Percentiles rank a stretch among this genome's conserved stretches.
phyloP scores from a whole-genome alignment of 2,797 vertebrate genomes.

The Myotis daubentonii region DNA sequence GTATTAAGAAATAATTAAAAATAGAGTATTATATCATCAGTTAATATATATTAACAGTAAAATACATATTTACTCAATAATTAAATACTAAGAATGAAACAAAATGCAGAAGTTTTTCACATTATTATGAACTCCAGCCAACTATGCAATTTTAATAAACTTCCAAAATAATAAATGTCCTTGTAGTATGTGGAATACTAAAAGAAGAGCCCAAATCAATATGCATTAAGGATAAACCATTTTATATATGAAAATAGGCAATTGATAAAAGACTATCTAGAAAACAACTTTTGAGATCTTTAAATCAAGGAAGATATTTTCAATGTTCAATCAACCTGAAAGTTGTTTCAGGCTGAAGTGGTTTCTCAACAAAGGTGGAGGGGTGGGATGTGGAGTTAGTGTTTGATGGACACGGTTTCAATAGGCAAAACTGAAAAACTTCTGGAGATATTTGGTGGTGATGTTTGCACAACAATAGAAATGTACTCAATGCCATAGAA shows the following conservation, averaged over 20 bases:
- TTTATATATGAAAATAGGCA: constrained; percentile 15
- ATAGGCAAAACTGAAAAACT: background rate
- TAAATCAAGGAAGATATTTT: background rate
- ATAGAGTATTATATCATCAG: background rate
- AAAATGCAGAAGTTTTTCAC: background rate
- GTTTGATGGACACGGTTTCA: background rate
- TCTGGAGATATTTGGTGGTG: background rate
- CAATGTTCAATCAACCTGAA: background rate
- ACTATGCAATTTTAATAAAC: constrained; percentile 22
- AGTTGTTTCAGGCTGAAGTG: background rate
- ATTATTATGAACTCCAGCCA: background rate
- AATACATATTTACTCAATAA: background rate
- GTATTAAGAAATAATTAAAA: background rate
- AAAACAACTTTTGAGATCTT: background rate
- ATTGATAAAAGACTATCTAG: background rate
- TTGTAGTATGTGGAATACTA: background rate
- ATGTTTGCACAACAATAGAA: background rate
- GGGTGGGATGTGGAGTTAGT: background rate
- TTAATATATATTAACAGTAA: background rate
- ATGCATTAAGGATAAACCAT: background rate
- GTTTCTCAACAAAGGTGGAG: background rate
- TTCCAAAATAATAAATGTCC: background rate
- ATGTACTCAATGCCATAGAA: background rate
- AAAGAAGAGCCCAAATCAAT: background rate
- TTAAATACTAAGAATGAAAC: background rate